Percentiles rank a stretch among this genome's conserved stretches.
phyloP scores from a whole-genome alignment of 2,797 vertebrate genomes.

The Brachymystax lenok region DNA sequence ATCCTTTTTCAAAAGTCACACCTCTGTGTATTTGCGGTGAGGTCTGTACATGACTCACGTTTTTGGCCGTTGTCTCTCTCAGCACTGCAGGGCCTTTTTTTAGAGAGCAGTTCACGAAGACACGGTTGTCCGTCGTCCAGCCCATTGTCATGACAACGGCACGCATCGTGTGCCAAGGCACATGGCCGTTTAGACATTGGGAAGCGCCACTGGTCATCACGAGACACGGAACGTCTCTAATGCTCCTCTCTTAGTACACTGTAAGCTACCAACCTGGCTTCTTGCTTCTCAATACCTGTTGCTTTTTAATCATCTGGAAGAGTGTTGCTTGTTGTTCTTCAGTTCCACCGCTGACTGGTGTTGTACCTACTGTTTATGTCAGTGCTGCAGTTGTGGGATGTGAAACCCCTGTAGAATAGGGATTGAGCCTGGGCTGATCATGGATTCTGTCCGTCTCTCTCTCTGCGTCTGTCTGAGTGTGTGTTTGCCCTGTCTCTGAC shows the following conservation, averaged over 20 bases:
- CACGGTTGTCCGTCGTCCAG: constrained; percentile 20
- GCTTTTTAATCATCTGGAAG: background rate
- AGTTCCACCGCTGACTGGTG: background rate
- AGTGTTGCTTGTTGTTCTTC: background rate
- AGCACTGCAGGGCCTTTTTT: constrained; percentile 17
- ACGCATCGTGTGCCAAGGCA: constrained; percentile 21
- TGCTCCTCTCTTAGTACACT: background rate
- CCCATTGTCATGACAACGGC: constrained; percentile 66
- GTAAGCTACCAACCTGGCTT: background rate
- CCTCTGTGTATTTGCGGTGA: constrained; percentile 9
- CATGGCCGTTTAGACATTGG: constrained; percentile 44
- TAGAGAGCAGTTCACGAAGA: background rate
- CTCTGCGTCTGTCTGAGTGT: constrained; percentile 19
- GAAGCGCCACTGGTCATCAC: constrained; percentile 37
- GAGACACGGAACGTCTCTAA: constrained; percentile 18
- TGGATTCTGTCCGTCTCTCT: constrained; percentile 13
- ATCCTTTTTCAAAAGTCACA: background rate
- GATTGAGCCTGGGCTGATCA: background rate
- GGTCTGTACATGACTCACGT: constrained; percentile 47
- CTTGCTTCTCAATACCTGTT: constrained; percentile 2
- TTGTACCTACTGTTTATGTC: background rate
- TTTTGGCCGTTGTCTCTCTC: constrained; percentile 33
- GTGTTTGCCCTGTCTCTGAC: constrained; percentile 4
- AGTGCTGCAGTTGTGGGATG: constrained; percentile 24
- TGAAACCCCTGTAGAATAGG: constrained; percentile 23